Conservation (phyloP, 2,888 invertebrate genomes). For the Metopia argyrocephala region DNA sequence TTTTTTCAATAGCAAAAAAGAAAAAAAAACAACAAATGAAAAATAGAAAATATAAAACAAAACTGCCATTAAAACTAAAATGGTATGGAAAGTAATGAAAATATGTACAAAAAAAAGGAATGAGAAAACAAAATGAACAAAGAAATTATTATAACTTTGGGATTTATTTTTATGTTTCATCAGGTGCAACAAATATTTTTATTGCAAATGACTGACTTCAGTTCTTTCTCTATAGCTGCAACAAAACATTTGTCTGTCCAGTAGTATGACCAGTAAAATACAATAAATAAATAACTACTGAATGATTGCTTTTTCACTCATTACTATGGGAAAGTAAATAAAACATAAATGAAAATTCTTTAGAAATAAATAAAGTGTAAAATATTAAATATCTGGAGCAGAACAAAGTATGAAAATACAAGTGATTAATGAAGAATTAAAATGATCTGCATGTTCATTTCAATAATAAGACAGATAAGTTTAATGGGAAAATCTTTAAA, state of each 20-base stretch:
- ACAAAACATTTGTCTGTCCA: not conserved
- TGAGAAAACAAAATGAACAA: not conserved
- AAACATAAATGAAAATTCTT: no score
- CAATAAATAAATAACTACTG: no score
- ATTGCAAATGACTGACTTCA: constrained; percentile 72
- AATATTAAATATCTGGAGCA: no score
- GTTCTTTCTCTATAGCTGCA: not conserved
- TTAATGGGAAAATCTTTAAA: no score
- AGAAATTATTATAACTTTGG: constrained; percentile 56
- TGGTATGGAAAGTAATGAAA: not conserved
- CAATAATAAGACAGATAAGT: no score
- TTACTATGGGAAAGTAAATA: no score
- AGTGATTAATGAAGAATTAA: no score
- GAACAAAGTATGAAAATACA: no score
- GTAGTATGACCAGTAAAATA: no score
- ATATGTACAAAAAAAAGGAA: not conserved
- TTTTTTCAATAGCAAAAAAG: constrained; percentile 21
- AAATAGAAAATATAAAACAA: constrained; percentile 20
- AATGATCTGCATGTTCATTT: no score
- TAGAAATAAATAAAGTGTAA: no score
- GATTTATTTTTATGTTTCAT: constrained; percentile 69
- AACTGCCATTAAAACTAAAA: constrained; percentile 18
- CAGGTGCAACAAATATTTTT: constrained; percentile 75
- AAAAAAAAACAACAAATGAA: constrained; percentile 29
- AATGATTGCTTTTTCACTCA: no score